These are phyloP conservation scores for Antheraea yamamai DNA, from an alignment of 2,888 invertebrate species.

Conservation along the genomic window DNA sequence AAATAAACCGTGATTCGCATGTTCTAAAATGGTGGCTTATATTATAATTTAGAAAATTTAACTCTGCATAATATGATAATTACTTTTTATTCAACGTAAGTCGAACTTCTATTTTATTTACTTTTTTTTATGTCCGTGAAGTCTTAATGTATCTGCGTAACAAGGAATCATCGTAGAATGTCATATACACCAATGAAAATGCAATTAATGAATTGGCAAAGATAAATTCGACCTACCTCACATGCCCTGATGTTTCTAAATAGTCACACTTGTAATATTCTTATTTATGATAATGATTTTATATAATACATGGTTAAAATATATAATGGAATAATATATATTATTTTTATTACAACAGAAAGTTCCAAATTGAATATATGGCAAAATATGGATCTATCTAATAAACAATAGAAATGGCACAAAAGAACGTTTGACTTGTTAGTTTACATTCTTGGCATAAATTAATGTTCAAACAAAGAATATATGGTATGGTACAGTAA, in stretches of 20 bases:
- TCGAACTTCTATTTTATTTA: background rate
- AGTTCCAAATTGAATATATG: background rate
- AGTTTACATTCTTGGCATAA: conserved; percentile 42
- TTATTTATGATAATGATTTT: conserved; percentile 18
- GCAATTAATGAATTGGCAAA: conserved; percentile 52
- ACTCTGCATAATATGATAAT: background rate
- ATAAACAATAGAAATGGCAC: background rate
- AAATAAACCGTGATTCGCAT: background rate
- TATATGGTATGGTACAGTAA: conserved; percentile 30
- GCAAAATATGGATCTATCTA: background rate
- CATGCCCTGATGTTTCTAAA: conserved; percentile 48
- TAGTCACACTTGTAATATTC: conserved; percentile 35
- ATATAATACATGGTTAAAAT: background rate
- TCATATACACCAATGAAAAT: conserved; percentile 34
- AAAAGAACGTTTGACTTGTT: conserved; percentile 2
- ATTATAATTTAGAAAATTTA: background rate
- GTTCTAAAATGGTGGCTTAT: background rate
- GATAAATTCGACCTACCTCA: conserved; percentile 58
- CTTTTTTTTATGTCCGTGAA: background rate
- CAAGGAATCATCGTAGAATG: conserved; percentile 27
- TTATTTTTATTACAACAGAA: background rate
- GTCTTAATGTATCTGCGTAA: conserved; percentile 21
- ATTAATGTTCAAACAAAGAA: conserved; percentile 38
- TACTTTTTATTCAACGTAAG: background rate
- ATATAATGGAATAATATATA: background rate